Percentiles rank a stretch among this genome's conserved stretches.
Evolutionary conservation across 2,113 vertebrate genomes (phyloP).

Genomic region (Tyto alba): DNA sequence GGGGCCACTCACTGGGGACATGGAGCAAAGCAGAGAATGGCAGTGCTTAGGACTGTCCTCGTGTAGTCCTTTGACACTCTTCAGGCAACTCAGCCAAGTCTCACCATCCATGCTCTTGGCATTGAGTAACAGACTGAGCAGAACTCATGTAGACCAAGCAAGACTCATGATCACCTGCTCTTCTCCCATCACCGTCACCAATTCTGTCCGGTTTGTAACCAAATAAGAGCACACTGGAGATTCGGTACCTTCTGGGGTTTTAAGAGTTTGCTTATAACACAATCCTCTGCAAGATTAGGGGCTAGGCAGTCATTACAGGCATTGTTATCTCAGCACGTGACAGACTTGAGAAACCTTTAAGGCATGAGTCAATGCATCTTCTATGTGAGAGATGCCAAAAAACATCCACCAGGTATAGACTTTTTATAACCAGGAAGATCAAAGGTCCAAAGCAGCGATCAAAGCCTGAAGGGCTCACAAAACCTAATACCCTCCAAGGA

Average conservation of each 20-base stretch:
- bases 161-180: rapidly evolving
- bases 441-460: neutral
- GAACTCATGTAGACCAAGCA: rapidly evolving
- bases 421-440: neutral
- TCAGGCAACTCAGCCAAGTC: neutral
- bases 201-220: neutral
- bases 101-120: neutral
- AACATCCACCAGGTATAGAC: neutral
- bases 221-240: neutral
- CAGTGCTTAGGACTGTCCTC: neutral
- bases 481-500: neutral
- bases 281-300: neutral
- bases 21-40: neutral
- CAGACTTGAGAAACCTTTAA: neutral
- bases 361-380: neutral
- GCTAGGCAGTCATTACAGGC: neutral
- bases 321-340: neutral
- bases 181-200: neutral
- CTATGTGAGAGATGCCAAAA: neutral
- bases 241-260: neutral
- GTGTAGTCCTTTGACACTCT: neutral
- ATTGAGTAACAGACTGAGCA: rapidly evolving
- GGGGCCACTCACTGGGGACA: neutral
- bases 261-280: neutral
- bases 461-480: neutral